phyloP scores from a whole-genome alignment of 2,113 vertebrate species.

The Oryzias javanicus region DNA sequence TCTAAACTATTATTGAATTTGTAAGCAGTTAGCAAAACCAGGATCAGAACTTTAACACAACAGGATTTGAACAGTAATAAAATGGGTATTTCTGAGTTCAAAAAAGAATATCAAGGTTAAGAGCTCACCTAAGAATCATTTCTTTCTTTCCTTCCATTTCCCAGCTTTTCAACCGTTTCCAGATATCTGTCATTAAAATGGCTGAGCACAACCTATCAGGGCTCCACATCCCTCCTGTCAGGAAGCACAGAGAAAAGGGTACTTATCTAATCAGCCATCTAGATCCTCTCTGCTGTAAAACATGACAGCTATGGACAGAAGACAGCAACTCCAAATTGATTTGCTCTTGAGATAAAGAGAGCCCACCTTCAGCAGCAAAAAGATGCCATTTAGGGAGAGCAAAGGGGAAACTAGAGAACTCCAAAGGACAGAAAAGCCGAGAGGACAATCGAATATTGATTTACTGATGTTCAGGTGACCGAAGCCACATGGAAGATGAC shows the following conservation, averaged over 20 bases:
- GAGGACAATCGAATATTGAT: neutral
- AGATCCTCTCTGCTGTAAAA: constrained; percentile 42
- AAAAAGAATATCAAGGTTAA: neutral
- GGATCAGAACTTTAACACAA: too few species aligned
- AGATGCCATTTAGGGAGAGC: constrained; percentile 14
- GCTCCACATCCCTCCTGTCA: constrained; percentile 36
- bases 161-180: constrained; percentile 1
- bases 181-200: constrained; percentile 44
- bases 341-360: constrained; percentile 6
- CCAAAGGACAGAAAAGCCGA: neutral
- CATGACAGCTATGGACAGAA: constrained; percentile 45
- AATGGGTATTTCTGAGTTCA: too few species aligned
- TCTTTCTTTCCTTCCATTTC: neutral
- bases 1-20: too few species aligned
- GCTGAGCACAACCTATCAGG: constrained; percentile 34
- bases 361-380: constrained; percentile 3
- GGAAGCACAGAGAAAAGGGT: constrained; percentile 27
- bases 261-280: constrained; percentile 38
- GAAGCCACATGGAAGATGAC: too few species aligned
- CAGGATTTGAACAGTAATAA: too few species aligned
- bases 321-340: constrained; percentile 38
- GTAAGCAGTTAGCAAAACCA: too few species aligned
- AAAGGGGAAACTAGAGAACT: constrained; percentile 1
- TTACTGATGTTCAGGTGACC: neutral
- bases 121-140: neutral